A percentile compares a stretch with the other conserved stretches of the same genome.
phyloP scores from a whole-genome alignment of 2,113 vertebrate species.

The Trichomycterus rosablanca region DNA sequence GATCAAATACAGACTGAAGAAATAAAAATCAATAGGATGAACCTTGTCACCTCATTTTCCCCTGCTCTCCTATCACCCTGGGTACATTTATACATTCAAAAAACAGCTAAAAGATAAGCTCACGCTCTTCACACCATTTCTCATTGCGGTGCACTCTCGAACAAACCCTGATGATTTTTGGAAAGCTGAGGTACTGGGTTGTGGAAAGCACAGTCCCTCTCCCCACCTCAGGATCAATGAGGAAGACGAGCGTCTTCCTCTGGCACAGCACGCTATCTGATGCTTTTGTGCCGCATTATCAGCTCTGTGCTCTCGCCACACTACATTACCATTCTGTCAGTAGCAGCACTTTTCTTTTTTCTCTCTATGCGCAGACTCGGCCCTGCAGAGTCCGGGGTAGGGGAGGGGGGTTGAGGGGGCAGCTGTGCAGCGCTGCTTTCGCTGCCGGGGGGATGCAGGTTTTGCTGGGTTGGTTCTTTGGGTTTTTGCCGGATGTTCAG shows the following conservation, averaged over 20 bases:
- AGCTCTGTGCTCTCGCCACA: slow-evolving; percentile 13
- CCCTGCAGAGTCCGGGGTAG: slow-evolving; percentile 5
- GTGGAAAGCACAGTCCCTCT: background rate
- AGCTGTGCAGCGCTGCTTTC: background rate
- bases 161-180: background rate
- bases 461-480: slow-evolving; percentile 17
- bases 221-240: slow-evolving; percentile 19
- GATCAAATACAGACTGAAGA: background rate
- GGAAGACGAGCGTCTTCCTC: slow-evolving; percentile 16
- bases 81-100: background rate
- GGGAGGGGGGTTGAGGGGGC: background rate
- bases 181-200: background rate
- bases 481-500: background rate
- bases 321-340: slow-evolving; percentile 23
- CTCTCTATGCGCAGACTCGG: background rate
- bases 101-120: slow-evolving; percentile 3
- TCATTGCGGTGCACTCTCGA: background rate
- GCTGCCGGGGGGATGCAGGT: slow-evolving; percentile 13
- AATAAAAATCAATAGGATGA: slow-evolving; percentile 11
- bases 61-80: background rate
- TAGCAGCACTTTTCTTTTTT: slow-evolving; percentile 21
- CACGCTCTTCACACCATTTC: background rate
- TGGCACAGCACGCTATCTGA: slow-evolving; percentile 1
- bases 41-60: background rate
- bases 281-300: slow-evolving; percentile 16